phyloP scores from a whole-genome alignment of 2,113 vertebrate species.

The Phalacrocorax aristotelis region DNA sequence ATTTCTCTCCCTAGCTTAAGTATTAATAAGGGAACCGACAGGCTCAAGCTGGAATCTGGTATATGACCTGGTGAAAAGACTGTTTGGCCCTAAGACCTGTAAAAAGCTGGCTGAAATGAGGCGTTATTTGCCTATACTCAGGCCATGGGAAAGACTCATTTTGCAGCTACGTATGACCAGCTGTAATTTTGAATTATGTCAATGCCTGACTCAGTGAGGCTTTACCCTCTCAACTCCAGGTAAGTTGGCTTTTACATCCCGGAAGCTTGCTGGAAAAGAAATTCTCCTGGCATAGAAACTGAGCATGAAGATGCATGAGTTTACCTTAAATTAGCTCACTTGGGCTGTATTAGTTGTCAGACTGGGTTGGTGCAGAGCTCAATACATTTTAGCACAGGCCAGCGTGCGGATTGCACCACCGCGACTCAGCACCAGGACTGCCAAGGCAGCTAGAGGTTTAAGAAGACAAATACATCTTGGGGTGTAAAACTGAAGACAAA shows the following conservation, averaged over 20 bases:
- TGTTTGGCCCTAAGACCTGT: background rate
- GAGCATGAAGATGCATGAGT: background rate
- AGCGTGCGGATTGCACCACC: background rate
- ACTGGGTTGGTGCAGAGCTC: background rate
- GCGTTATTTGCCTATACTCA: background rate
- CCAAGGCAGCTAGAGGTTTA: background rate
- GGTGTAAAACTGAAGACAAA: background rate
- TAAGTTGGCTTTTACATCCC: background rate
- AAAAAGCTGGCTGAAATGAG: background rate
- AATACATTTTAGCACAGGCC: background rate
- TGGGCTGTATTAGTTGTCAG: background rate
- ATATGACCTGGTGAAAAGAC: background rate
- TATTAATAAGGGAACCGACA: background rate
- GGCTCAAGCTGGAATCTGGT: background rate
- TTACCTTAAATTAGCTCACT: background rate
- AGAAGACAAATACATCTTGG: background rate
- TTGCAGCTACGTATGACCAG: background rate
- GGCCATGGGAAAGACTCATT: background rate
- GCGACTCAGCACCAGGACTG: background rate
- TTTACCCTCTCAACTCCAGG: background rate
- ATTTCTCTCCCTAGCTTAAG: background rate
- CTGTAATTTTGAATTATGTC: background rate
- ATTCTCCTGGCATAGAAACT: background rate
- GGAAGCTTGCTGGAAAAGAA: background rate
- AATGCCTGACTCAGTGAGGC: background rate